Evolutionary conservation across 2,797 vertebrate genomes (phyloP), one percentile per base, ranked within the genome.

Genomic region (Thalassophryne amazonica): DNA sequence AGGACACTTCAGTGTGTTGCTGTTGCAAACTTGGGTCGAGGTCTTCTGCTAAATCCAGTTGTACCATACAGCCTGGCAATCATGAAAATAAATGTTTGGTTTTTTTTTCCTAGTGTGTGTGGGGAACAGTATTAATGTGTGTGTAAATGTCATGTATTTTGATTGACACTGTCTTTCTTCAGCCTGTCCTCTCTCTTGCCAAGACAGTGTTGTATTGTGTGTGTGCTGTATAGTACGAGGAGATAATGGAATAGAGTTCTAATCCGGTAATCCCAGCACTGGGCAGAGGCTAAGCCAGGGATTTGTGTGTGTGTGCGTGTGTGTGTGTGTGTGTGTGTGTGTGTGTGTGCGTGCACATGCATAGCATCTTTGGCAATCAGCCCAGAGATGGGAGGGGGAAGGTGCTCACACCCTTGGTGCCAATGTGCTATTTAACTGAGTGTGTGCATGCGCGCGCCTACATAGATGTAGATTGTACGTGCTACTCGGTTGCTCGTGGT

Each of bases 231-330:
- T 78, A 81, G 84, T 84, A 82, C 80, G 73, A 74, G 68, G 84
- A 88, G 84, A 92, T 89, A 90, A 89, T 89, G 87, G 88, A 89
- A 89, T 91, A 84, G 81, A 85, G 69, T 80, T 89, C 87, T 91
- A 91, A 92, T 92, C 90, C 87, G 60, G 77, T 87, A 91, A 91
- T 90, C 89, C 88, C 65, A 69, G 87, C 82, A 89, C 86, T 87
- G 88, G 86, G 83, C 85, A 68, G 79, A 82, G 84, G 88, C 85
- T 91, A 91, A 92, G 77, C 88, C 84, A 75, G 85, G 88, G 90
- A 90, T 91, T 88, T 91, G 49, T 85, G 69, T 72, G 68, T 75
- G 62, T 73, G 54, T 50, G 65, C 43, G 32, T 45, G 32, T 22
- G 32, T 59, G 50, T 59, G 33, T 59, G 35, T 40, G 47, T 46